Evolutionary conservation across 1,140 invertebrate species (phyloP).

Genomic region (Diabrotica undecimpunctata): DNA sequence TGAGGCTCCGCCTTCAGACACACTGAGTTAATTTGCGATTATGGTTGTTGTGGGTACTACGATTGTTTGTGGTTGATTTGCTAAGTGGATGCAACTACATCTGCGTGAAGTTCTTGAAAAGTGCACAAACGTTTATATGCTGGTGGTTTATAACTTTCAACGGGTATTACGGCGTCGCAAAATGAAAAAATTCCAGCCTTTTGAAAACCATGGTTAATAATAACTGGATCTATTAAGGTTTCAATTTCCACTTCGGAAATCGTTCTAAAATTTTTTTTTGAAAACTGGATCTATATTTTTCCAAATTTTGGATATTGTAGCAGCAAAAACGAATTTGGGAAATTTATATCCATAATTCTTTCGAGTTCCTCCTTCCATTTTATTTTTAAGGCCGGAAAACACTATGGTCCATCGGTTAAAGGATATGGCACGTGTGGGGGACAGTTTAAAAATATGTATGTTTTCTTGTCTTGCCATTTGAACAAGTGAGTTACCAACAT

Average conservation of each 20-base stretch:
- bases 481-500: too few relatives aligned
- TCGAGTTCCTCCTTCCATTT: conserved; percentile 35
- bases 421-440: conserved; percentile 33
- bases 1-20: too few relatives aligned
- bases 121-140: conserved; percentile 4
- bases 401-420: conserved; percentile 37
- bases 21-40: not conserved
- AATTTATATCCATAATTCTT: conserved; percentile 27
- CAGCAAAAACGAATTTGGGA: conserved; percentile 18
- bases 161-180: not conserved
- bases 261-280: too few relatives aligned
- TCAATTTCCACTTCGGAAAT: too few relatives aligned
- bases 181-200: conserved; percentile 20
- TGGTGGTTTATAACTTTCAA: conserved; percentile 10
- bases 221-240: too few relatives aligned
- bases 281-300: conserved; percentile 15
- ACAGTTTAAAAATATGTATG: too few relatives aligned
- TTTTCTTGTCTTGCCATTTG: too few relatives aligned
- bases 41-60: conserved; percentile 4
- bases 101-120: conserved; percentile 1
- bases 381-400: conserved; percentile 40
- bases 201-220: conserved; percentile 17
- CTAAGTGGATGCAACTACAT: too few relatives aligned
- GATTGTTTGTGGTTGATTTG: not conserved
- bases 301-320: conserved; percentile 21